Evolutionary conservation across 2,797 vertebrate species (phyloP).

Genomic region (Lithobates sylvaticus): DNA sequence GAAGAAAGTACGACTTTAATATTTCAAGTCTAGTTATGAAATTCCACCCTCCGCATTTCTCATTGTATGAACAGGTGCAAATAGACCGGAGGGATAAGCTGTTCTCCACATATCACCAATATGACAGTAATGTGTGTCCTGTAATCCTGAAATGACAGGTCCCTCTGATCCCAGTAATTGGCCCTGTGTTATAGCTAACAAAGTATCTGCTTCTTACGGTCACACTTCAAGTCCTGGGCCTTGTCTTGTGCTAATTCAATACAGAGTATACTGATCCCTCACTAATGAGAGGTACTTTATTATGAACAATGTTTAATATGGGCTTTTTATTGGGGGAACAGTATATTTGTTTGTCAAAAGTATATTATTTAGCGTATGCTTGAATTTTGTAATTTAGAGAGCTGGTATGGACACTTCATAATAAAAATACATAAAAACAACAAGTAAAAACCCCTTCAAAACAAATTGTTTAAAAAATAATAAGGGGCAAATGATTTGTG

Average conservation of each 20-base stretch:
- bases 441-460: background rate
- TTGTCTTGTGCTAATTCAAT: background rate
- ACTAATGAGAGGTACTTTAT: background rate
- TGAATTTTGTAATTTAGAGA: background rate
- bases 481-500: background rate
- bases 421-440: background rate
- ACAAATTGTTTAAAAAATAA: background rate
- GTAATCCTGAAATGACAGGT: conserved; percentile 28
- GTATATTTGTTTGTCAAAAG: background rate
- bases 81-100: conserved; percentile 27
- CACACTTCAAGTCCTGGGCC: background rate
- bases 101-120: conserved; percentile 9
- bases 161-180: conserved; percentile 16
- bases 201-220: background rate
- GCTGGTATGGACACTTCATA: background rate
- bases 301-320: background rate
- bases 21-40: conserved; percentile 30
- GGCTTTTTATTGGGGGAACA: background rate
- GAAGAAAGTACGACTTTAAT: conserved; percentile 41
- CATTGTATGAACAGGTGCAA: conserved; percentile 45
- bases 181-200: background rate
- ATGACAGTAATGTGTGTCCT: conserved; percentile 24
- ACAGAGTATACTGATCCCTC: background rate
- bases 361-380: background rate
- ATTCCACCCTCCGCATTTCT: conserved; percentile 13